A percentile compares a stretch with the other conserved stretches of the same genome.
Conservation (phyloP, 2,888 invertebrate species). For the Macaria notata region DNA sequence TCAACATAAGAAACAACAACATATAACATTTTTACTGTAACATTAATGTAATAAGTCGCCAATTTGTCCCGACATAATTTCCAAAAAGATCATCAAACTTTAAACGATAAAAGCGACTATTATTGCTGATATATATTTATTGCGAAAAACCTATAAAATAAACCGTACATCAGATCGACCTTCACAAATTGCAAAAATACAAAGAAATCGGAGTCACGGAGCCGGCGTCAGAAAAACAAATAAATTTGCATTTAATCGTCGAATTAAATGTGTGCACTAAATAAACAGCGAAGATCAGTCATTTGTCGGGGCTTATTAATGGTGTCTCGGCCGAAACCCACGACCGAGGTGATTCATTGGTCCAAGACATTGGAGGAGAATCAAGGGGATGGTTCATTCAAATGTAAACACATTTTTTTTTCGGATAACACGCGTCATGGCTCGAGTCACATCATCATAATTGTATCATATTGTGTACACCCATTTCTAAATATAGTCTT, state of each 20-base stretch:
- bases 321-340: slow-evolving; percentile 24
- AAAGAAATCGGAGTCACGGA: slow-evolving; percentile 17
- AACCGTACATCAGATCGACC: slow-evolving; percentile 18
- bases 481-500: no score
- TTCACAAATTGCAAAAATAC: slow-evolving; percentile 17
- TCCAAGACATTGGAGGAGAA: neutral
- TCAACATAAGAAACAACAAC: no score
- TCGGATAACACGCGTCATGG: no score
- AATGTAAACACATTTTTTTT: no score
- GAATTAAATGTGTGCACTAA: slow-evolving; percentile 28
- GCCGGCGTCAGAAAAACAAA: slow-evolving; percentile 24
- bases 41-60: neutral
- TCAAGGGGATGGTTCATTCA: no score
- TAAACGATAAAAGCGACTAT: neutral
- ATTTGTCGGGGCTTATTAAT: slow-evolving; percentile 46
- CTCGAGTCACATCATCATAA: no score
- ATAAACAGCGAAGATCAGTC: slow-evolving; percentile 38
- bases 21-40: no score
- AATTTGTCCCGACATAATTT: slow-evolving; percentile 12
- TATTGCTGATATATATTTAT: slow-evolving; percentile 1
- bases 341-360: slow-evolving; percentile 31
- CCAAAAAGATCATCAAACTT: slow-evolving; percentile 2
- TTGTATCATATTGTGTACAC: no score
- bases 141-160: slow-evolving; percentile 16
- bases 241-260: slow-evolving; percentile 23